Conservation (phyloP, 2,113 vertebrate genomes). For the Brienomyrus brachyistius region DNA sequence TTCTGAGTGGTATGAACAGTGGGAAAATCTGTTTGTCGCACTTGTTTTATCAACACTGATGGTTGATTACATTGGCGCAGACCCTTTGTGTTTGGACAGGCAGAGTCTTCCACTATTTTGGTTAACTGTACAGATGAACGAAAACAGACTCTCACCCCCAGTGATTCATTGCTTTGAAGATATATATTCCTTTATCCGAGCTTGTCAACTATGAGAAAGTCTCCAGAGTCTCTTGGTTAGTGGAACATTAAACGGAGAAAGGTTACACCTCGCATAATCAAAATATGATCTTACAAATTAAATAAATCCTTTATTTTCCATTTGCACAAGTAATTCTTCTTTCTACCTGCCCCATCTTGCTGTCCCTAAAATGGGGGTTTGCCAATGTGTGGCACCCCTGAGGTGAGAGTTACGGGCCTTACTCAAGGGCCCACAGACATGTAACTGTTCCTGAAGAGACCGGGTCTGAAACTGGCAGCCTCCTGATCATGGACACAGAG, state of each 20-base stretch:
- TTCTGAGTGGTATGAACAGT: neutral
- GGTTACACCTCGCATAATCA: neutral
- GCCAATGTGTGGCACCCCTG: neutral
- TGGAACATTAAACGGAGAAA: neutral
- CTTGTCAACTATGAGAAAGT: neutral
- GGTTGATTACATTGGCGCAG: neutral
- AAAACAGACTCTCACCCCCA: neutral
- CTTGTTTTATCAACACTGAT: neutral
- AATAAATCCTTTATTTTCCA: neutral
- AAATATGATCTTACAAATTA: neutral
- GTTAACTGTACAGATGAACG: neutral
- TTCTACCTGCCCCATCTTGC: neutral
- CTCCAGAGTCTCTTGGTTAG: neutral
- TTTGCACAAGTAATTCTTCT: neutral
- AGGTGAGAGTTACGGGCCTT: neutral
- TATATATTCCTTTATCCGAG: neutral
- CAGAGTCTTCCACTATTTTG: neutral
- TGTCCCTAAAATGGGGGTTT: neutral
- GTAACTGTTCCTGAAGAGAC: neutral
- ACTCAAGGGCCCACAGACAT: neutral
- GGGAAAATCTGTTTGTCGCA: neutral
- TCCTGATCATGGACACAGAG: neutral
- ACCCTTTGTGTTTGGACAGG: neutral
- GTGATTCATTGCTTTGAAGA: neutral
- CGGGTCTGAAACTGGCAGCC: too few relatives aligned